These are phyloP conservation scores for Adela reaumurella DNA, from an alignment of 2,888 invertebrate genomes.

Conservation along the genomic window DNA sequence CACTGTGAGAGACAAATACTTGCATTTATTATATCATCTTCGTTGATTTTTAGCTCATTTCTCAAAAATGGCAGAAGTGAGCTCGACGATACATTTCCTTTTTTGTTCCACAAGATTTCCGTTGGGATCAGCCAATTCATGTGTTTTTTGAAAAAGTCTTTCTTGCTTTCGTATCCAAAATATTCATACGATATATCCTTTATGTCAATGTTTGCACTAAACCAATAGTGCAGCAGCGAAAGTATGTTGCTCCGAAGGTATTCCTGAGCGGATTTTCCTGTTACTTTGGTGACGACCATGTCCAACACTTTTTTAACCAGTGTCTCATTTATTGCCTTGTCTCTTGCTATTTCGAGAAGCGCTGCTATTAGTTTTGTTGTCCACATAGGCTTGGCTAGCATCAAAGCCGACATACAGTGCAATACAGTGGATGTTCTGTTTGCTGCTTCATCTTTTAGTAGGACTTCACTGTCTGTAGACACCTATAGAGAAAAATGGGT, in stretches of 20 bases:
- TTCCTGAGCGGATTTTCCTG: slow-evolving; percentile 21
- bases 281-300: slow-evolving; percentile 24
- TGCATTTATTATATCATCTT: slow-evolving; percentile 27
- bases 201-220: slow-evolving; percentile 26
- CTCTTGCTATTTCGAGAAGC: slow-evolving; percentile 48
- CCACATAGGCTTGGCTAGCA: slow-evolving; percentile 45
- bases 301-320: slow-evolving; percentile 41
- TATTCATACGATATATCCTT: slow-evolving; percentile 40
- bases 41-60: slow-evolving; percentile 15
- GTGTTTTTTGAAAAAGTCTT: slow-evolving; percentile 38
- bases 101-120: slow-evolving; percentile 33
- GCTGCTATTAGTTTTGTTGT: slow-evolving; percentile 50
- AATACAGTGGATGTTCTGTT: slow-evolving; percentile 57
- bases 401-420: slow-evolving; percentile 50
- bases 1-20: slow-evolving; percentile 4
- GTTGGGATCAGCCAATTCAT: slow-evolving; percentile 42
- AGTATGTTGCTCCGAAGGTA: slow-evolving; percentile 42
- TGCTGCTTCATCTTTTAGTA: slow-evolving; percentile 54
- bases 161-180: slow-evolving; percentile 27
- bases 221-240: slow-evolving; percentile 48
- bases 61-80: slow-evolving; percentile 21
- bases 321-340: slow-evolving; percentile 40
- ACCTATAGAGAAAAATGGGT: too few species aligned
- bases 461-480: slow-evolving; percentile 28
- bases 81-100: slow-evolving; percentile 27